Evolutionary conservation across 30 jellyfish, hydroid and myxozoan species (phyloP), one percentile per base, ranked within the genome.

Genomic region (Mastigias papua): DNA sequence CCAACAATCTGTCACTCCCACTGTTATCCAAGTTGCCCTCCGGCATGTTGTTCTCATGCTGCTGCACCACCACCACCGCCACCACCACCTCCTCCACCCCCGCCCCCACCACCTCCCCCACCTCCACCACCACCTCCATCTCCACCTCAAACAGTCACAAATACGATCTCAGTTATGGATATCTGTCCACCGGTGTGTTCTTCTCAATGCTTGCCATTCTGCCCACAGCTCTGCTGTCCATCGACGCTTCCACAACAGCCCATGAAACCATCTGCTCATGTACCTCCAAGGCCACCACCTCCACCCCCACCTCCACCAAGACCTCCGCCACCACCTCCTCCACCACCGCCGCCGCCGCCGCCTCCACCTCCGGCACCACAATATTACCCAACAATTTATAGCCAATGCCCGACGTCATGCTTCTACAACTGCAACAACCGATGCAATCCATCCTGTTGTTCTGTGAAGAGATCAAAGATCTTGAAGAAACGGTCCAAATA

Each of bases 331-430:
- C 98, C 90, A 33, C 96, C 96, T 0, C 98, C 93, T 0, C 92
- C 92, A 0, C 96, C 94, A 0, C 98, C 91, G 0, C 98, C 97
- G 13, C 96, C 96, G 0, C 97, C 92, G 0, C 92, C 92, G 4
- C 98, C 96, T 1, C 97, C 96, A 62, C 96, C 96, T 27, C 96
- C 86, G 27, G 87, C 93, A 49, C 94, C 90, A 0, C 98, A 97
- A 63, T 89, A 63, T 32, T 94, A 63, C 71, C 97, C 97, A 21
- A 85, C 90, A 6, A 90, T 58, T 3, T 62, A 1, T 22, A 42
- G 69, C 69, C 84, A 54, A 49, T 87, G 96, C 46, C 90, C 90
- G 1, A 54, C 57, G 10, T 21, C 86, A 27, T 89, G 97, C 61
- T 89, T 69, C 67, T 50, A 75, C 51, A 69, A 73, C 65, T 89